phyloP scores from a whole-genome alignment of 2,888 invertebrate genomes.

The Eledona agricola region DNA sequence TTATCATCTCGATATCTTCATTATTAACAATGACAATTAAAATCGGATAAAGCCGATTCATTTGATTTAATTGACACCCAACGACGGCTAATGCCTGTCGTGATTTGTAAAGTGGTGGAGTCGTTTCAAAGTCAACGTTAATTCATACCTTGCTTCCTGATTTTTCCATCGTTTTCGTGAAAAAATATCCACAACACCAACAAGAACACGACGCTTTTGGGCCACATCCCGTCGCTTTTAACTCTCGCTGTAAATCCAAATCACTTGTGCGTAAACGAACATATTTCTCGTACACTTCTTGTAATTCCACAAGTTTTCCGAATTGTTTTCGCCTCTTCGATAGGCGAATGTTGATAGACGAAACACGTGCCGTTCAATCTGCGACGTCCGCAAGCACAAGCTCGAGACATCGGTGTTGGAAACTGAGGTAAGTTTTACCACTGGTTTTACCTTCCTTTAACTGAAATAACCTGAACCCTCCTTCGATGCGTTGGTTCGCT shows the following conservation, averaged over 20 bases:
- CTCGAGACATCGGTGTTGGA: conserved; percentile 10
- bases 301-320: conserved; percentile 1
- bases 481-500: conserved; percentile 10
- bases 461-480: conserved; percentile 28
- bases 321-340: no score
- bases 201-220: conserved; percentile 8
- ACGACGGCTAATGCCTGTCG: no score
- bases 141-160: conserved; percentile 20
- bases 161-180: conserved; percentile 16
- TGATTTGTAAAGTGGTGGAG: no score
- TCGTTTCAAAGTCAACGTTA: no score
- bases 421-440: conserved; percentile 27
- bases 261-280: background rate
- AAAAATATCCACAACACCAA: conserved; percentile 15
- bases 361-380: conserved; percentile 15
- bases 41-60: no score
- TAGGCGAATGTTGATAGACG: conserved; percentile 15
- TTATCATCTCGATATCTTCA: no score
- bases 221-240: conserved; percentile 20
- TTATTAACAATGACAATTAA: no score
- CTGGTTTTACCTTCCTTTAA: conserved; percentile 21
- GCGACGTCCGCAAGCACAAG: conserved; percentile 8
- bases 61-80: no score
- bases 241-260: conserved; percentile 1
- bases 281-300: conserved; percentile 3